phyloP scores from a whole-genome alignment of 2,888 invertebrate species.

The Drosophila robusta region DNA sequence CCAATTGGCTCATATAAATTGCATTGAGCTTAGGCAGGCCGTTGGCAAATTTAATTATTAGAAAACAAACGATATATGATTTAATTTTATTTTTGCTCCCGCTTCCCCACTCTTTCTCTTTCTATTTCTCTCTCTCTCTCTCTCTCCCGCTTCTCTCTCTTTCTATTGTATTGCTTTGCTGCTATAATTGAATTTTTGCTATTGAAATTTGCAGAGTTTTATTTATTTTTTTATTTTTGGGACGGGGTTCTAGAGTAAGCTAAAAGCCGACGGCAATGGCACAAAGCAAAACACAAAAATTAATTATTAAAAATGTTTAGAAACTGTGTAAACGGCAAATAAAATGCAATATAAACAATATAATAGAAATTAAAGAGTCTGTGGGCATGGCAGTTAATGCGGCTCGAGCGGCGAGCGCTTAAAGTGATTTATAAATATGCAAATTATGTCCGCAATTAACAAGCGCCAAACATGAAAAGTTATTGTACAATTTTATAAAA shows the following conservation, averaged over 20 bases:
- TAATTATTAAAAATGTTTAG: constrained; percentile 69
- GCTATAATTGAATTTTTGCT: constrained; percentile 34
- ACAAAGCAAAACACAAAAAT: constrained; percentile 68
- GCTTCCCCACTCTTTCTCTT: not conserved
- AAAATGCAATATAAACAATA: constrained; percentile 43
- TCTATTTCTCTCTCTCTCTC: not conserved
- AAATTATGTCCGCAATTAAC: constrained; percentile 42
- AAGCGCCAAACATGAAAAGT: constrained; percentile 29
- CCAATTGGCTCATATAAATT: constrained; percentile 67
- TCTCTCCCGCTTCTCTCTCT: not conserved
- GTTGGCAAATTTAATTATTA: constrained; percentile 67
- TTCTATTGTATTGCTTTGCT: constrained; percentile 1
- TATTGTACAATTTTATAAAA: constrained; percentile 29
- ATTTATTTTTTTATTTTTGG: constrained; percentile 11
- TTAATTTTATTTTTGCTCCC: constrained; percentile 18
- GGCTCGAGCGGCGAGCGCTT: constrained; percentile 32
- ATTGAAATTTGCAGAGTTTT: constrained; percentile 20
- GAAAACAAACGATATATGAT: constrained; percentile 52
- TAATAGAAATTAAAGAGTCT: constrained; percentile 13
- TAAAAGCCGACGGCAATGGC: constrained; percentile 57
- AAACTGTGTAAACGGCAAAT: constrained; percentile 51
- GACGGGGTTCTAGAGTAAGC: not conserved
- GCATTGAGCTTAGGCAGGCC: constrained; percentile 47
- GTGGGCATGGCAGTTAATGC: not conserved
- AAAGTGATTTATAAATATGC: constrained; percentile 69